Conservation (phyloP, 2,797 vertebrate species). For the Paramormyrops hopkinsi region DNA sequence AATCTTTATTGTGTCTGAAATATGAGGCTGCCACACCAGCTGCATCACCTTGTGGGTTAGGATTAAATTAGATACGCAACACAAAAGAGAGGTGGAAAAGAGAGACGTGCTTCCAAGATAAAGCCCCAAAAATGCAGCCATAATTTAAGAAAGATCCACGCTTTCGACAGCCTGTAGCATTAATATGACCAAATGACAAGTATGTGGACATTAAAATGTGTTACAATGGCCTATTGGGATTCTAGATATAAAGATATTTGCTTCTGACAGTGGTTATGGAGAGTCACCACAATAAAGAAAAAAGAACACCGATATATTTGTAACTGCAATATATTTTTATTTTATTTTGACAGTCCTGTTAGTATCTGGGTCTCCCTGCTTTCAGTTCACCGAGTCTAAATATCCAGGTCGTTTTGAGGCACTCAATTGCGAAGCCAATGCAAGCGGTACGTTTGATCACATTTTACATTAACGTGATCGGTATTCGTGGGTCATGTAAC, state of each 20-base stretch:
- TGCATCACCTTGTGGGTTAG: neutral
- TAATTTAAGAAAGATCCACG: neutral
- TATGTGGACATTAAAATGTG: neutral
- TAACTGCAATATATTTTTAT: neutral
- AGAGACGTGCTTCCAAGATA: neutral
- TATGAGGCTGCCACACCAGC: neutral
- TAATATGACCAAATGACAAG: neutral
- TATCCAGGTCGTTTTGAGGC: neutral
- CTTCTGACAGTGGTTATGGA: neutral
- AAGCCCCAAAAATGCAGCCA: neutral
- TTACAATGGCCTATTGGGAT: neutral
- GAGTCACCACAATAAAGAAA: neutral
- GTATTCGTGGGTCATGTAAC: neutral
- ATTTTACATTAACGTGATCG: neutral
- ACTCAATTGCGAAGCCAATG: neutral
- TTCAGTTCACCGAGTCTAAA: neutral
- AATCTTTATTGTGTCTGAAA: neutral
- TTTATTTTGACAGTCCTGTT: neutral
- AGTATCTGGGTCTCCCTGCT: neutral
- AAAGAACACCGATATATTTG: neutral
- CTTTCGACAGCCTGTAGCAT: neutral
- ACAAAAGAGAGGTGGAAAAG: neutral
- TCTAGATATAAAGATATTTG: neutral
- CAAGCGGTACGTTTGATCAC: neutral
- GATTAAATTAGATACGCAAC: neutral